A percentile compares a stretch with the other conserved stretches of the same genome.
Conservation (phyloP, 2,113 vertebrate genomes). For the Zingel zingel region DNA sequence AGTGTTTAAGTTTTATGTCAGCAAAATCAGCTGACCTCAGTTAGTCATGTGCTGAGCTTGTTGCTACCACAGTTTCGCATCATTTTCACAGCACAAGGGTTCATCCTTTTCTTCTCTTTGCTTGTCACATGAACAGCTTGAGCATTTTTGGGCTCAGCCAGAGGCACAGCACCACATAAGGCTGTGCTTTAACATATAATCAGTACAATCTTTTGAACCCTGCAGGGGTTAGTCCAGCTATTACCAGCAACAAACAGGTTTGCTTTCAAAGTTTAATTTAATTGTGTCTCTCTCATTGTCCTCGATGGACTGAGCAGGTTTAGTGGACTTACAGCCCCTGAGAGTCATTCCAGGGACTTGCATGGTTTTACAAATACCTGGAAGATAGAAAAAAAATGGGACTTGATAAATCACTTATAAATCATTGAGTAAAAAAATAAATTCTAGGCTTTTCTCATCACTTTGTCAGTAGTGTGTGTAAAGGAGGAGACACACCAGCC, state of each 20-base stretch:
- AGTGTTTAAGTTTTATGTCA: constrained; percentile 64
- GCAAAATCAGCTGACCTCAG: constrained; percentile 50
- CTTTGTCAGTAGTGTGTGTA: constrained; percentile 1
- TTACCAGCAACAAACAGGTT: neutral
- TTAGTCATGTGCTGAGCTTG: constrained; percentile 47
- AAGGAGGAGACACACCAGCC: too few relatives aligned
- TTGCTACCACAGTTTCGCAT: neutral
- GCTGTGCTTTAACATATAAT: constrained; percentile 26
- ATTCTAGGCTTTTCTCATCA: neutral
- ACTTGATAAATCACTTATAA: constrained; percentile 16
- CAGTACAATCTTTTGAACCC: constrained; percentile 35
- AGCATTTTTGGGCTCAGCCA: constrained; percentile 1
- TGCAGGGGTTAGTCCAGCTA: neutral
- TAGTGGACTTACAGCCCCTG: constrained; percentile 3
- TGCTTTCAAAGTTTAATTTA: constrained; percentile 19
- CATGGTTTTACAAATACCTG: constrained; percentile 30
- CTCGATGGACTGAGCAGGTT: constrained; percentile 12
- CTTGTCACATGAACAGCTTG: constrained; percentile 33
- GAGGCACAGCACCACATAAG: constrained; percentile 15
- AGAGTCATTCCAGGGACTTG: constrained; percentile 10
- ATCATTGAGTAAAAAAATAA: neutral
- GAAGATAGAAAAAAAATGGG: neutral
- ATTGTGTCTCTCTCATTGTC: constrained; percentile 23
- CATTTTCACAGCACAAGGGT: constrained; percentile 26
- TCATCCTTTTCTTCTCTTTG: constrained; percentile 23